Percentiles rank a stretch among this genome's conserved stretches.
Evolutionary conservation across 2,888 invertebrate species (phyloP).

Genomic region (Eristalis pertinax): DNA sequence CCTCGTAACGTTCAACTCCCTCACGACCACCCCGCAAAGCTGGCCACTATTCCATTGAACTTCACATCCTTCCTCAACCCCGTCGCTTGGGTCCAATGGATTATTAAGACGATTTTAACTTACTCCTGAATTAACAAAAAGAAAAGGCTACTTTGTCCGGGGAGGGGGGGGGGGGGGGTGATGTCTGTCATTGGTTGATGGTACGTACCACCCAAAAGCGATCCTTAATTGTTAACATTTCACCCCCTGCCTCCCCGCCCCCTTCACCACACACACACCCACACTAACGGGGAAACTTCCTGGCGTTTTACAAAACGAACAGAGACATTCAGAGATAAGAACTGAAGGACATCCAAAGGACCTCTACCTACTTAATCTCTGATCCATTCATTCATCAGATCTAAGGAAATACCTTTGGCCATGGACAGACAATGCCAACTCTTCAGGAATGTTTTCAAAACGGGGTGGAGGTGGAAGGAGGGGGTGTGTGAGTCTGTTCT

Average conservation of each 20-base stretch:
- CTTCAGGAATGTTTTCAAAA: slow-evolving; percentile 35
- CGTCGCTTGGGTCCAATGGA: neutral
- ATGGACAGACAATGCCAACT: slow-evolving; percentile 31
- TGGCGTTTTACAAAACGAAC: slow-evolving; percentile 9
- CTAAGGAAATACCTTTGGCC: slow-evolving; percentile 61
- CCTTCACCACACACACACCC: slow-evolving; percentile 1
- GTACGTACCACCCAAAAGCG: slow-evolving; percentile 43
- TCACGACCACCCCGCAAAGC: neutral
- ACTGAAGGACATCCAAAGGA: slow-evolving; percentile 42
- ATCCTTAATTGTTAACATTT: slow-evolving; percentile 57
- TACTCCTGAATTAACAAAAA: slow-evolving; percentile 51
- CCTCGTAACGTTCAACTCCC: neutral
- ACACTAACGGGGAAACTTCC: neutral
- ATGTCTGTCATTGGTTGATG: slow-evolving; percentile 9
- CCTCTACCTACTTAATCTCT: slow-evolving; percentile 57
- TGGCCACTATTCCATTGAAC: neutral
- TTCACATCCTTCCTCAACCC: neutral
- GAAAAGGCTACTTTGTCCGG: neutral
- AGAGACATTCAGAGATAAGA: slow-evolving; percentile 13
- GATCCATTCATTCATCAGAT: slow-evolving; percentile 66
- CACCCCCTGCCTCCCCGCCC: too few relatives aligned
- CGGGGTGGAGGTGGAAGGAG: neutral
- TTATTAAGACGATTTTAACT: slow-evolving; percentile 55
- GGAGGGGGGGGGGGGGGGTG: too few relatives aligned
- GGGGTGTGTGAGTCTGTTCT: neutral